Evolutionary conservation across 2,888 invertebrate genomes (phyloP), one percentile per base, ranked within the genome.

Genomic region (Trachelus iudaicus): DNA sequence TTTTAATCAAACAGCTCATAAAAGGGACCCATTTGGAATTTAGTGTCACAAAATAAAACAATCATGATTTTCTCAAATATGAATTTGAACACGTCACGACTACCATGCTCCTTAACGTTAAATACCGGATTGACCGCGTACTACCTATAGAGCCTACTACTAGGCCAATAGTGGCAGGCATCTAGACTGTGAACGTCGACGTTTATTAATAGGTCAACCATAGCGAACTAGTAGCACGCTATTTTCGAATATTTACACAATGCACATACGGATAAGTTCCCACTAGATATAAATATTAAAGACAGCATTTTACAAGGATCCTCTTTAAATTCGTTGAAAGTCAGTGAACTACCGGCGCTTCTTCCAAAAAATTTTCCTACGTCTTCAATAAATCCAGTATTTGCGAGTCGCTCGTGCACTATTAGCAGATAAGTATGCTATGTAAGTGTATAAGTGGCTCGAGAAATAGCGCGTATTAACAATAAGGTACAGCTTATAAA

Each of bases 401-500:
- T 9, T 56, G 56, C 15, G 23, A 23, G 23, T 23, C 23, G 56
- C 56, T 56, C 56, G 56, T 56, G 23, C 9, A 9, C 56, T 23
- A 56, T 56, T 56, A 56, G 56, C 23, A 23, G 56, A 56, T 56
- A 56, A 56, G 23, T 56, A 23, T 23, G 56, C 56, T 23, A 4
- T 37, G 56, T 23, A 23, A 56, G 23, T 56, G 23, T 56, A 56
- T 56, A 56, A 56, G 23, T 56, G 56, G 56, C 56, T 56, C 23
- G 56, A 56, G 56, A 56, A 56, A 23, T 56, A 56, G 23, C 56
- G 23, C 56, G 56, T 56, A 56, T 23, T 56, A 56, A 56, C 56
- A 56, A 56, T 56, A 56, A 56, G 56, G 6, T 56, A 56, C 9
- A 56, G 56, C 23, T 56, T 56, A 56, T 56, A 80, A 80, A 80